Evolutionary conservation across 2,888 invertebrate species (phyloP), one percentile per base, ranked within the genome.

Genomic region (Protodeltote pygarga): DNA sequence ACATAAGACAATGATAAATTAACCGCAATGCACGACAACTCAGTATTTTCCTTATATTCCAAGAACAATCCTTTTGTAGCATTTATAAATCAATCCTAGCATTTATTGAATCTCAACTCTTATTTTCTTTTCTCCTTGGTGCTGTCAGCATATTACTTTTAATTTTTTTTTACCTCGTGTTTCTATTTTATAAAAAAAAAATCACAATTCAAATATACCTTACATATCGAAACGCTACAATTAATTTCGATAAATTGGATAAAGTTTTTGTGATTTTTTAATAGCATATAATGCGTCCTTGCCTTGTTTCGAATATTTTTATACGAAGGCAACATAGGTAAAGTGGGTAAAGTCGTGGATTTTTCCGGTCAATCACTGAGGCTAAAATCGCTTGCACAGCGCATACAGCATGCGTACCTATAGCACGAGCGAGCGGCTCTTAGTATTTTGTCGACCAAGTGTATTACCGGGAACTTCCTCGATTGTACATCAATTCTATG

Each of bases 221-320:
- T 20, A 53, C 65, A 67, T 67, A 67, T 69, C 69, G 32, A 24
- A 45, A 60, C 58, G 46, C 58, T 50, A 29, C 49, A 60, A 54
- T 31, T 35, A 19, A 38, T 58, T 61, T 39, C 33, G 27, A 49
- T 46, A 25, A 53, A 59, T 49, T 44, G n/a, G 29, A 33, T 39
- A 59, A 14, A 60, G 46, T 28, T 38, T 29, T 50, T 59, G 42
- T 61, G 57, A 48, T 52, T 35, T 29, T 28, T 42, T 54, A 59
- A 46, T 75, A 78, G 85, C 85, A 85, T 86, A 48, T 50, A 85
- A 85, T 87, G 86, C 84, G 55, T 69, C 73, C 84, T 85, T 86
- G 84, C 87, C 84, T 78, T 72, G 52, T 61, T 57, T 50, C 21
- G 20, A 40, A 31, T 50, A 42, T 42, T 40, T 40, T 54, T 55